These are phyloP conservation scores for Corydoras sp. DNA, from an alignment of 2,113 vertebrate genomes.

Conservation along the genomic window DNA sequence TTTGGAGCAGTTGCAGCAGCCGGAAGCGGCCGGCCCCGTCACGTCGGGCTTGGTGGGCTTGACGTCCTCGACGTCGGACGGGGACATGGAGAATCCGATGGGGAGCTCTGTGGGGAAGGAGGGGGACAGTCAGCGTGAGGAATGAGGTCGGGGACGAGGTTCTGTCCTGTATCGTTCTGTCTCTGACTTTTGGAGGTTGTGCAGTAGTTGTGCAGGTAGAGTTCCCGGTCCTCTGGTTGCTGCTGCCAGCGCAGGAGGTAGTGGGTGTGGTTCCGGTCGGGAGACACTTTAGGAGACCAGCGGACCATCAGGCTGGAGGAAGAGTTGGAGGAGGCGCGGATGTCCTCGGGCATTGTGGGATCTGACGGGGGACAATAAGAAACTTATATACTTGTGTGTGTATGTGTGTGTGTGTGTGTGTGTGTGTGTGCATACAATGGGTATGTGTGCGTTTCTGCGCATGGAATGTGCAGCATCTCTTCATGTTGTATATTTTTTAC, in stretches of 20 bases:
- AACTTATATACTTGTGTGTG: not conserved
- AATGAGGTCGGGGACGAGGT: too few relatives aligned
- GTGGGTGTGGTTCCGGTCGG: conserved; percentile 90
- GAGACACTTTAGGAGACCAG: conserved; percentile 85
- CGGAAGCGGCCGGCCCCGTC: conserved; percentile 72
- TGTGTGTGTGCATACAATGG: too few relatives aligned
- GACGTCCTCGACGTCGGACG: conserved; percentile 79
- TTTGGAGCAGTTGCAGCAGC: conserved; percentile 89
- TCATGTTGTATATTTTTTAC: too few relatives aligned
- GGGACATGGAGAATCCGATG: conserved; percentile 78
- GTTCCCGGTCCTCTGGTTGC: conserved; percentile 85
- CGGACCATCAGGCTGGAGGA: conserved; percentile 88
- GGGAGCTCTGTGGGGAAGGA: conserved; percentile 66
- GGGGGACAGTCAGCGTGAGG: too few relatives aligned
- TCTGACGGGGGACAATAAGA: conserved; percentile 58
- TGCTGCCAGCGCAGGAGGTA: conserved; percentile 96
- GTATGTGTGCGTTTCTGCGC: too few relatives aligned
- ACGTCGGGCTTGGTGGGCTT: conserved; percentile 78
- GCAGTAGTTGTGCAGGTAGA: conserved; percentile 95
- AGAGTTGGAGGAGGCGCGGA: conserved; percentile 88
- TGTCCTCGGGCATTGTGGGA: conserved; percentile 88
- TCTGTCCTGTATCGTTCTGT: not conserved
- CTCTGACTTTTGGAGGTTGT: conserved; percentile 76
- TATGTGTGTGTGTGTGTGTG: too few relatives aligned
- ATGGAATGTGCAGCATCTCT: too few relatives aligned